Percentiles rank a stretch among this genome's conserved stretches.
Evolutionary conservation across 2,797 vertebrate species (phyloP).

Genomic region (Menidia menidia): DNA sequence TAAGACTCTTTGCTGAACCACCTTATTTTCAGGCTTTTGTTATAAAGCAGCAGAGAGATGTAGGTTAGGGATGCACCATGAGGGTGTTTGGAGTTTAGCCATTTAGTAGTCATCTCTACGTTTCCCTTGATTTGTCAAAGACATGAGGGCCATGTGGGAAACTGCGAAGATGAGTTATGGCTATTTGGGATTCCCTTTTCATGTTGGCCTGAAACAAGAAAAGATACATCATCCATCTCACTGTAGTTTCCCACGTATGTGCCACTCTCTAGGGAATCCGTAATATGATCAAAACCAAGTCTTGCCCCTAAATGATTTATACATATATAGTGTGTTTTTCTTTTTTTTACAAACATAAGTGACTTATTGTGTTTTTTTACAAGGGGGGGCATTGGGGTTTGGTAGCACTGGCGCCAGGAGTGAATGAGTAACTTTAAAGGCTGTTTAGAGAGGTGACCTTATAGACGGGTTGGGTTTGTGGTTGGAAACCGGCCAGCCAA

Average conservation of each 20-base stretch:
- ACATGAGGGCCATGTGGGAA: conserved; percentile 77
- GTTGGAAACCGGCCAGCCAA: conserved; percentile 42
- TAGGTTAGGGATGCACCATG: conserved; percentile 58
- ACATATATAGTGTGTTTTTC: conserved; percentile 49
- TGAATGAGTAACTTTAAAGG: conserved; percentile 64
- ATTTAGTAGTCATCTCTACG: conserved; percentile 78
- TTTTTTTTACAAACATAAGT: conserved; percentile 68
- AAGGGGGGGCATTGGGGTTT: conserved; percentile 33
- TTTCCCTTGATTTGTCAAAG: conserved; percentile 73
- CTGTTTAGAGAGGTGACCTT: conserved; percentile 60
- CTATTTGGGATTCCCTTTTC: conserved; percentile 63
- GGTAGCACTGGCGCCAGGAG: conserved; percentile 42
- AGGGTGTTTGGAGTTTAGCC: conserved; percentile 74
- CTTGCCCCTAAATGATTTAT: conserved; percentile 58
- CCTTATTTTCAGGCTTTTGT: conserved; percentile 49
- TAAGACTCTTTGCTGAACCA: conserved; percentile 45
- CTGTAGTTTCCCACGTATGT: conserved; percentile 58
- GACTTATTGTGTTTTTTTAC: conserved; percentile 51
- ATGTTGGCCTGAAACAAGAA: conserved; percentile 66
- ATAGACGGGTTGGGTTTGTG: conserved; percentile 30
- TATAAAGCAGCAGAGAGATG: conserved; percentile 61
- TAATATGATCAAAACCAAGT: conserved; percentile 61
- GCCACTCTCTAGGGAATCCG: conserved; percentile 47
- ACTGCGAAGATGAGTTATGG: conserved; percentile 72
- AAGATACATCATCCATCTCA: conserved; percentile 54